Evolutionary conservation across 2,888 invertebrate species (phyloP).

Genomic region (Calameuta pallipes): DNA sequence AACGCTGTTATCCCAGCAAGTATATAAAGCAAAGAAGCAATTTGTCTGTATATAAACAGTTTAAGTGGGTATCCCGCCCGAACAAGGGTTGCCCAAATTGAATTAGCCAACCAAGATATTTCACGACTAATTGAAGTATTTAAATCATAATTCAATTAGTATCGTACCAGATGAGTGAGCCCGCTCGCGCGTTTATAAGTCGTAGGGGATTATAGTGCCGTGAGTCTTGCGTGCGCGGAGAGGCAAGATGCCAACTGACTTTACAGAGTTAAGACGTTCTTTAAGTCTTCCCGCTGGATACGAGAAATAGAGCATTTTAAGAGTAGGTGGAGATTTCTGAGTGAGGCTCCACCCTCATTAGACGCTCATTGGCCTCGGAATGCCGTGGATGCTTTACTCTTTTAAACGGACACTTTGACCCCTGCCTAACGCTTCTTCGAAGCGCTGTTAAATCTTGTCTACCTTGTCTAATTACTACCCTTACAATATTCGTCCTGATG

Average conservation of each 20-base stretch:
- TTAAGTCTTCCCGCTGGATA: slow-evolving; percentile 37
- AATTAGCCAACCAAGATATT: slow-evolving; percentile 25
- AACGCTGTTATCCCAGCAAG: background rate
- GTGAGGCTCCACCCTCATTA: slow-evolving; percentile 63
- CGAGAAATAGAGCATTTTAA: slow-evolving; percentile 61
- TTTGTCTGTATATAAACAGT: background rate
- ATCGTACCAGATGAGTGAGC: background rate
- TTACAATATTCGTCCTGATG: background rate
- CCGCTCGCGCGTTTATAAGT: slow-evolving; percentile 14
- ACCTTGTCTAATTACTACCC: background rate
- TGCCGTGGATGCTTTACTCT: background rate
- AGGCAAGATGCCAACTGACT: slow-evolving; percentile 64
- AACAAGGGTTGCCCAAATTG: slow-evolving; percentile 7
- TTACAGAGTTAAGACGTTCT: slow-evolving; percentile 59
- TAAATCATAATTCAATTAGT: slow-evolving; percentile 42
- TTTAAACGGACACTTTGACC: slow-evolving; percentile 16
- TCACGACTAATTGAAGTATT: slow-evolving; percentile 50
- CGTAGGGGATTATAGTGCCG: slow-evolving; percentile 35
- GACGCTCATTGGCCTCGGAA: slow-evolving; percentile 59
- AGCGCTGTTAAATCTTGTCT: background rate
- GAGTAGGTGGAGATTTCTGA: slow-evolving; percentile 64
- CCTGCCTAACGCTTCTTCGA: background rate
- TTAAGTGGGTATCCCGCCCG: background rate
- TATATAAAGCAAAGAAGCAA: background rate
- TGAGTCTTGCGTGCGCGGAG: slow-evolving; percentile 41